Evolutionary conservation across 2,888 invertebrate species (phyloP), one percentile per base, ranked within the genome.

Genomic region (Melieria crassipennis): DNA sequence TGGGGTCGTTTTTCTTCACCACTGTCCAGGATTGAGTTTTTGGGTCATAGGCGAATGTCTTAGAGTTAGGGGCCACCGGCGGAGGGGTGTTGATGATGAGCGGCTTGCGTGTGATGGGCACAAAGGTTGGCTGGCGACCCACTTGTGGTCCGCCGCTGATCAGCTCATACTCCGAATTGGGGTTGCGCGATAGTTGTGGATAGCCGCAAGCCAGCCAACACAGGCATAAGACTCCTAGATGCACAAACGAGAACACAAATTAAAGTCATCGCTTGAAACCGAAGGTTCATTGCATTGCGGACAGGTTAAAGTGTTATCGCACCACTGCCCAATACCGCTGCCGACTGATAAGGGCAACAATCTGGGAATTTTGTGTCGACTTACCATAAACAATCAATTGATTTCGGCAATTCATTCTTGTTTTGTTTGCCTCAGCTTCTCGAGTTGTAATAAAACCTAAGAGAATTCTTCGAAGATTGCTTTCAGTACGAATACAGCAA

Each of bases 161-260:
- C 43, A 84, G 78, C 71, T 85, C 85, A 72, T 84, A 85, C 72
- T 85, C 85, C 16, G 79, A 78, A 75, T 84, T 83, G 9, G 84
- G 84, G 75, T 84, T 81, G 13, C 46, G 58, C 43, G 42, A 57
- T 5, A 50, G 62, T 6, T 82, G 80, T 42, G 76, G 74, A 71
- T 64, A 75, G 16, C 72, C 72, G 11, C 43, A 13, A 60, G 47
- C 47, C 5, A 69, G 6, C 9, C 45, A 11, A 10, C 61, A 46
- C 16, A 13, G 60, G 50, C 4, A 50, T 50, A 60, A 50, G 11
- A 52, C 7, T 1, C 52, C 52, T 52, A 52, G 3, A 30, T 30
- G 30, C 30, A 30, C 30, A 30, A 13, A 52, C n/a, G 52, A 9
- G 52, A 13, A 52, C 7, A 6, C n/a, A 52, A 9, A 52, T 1